Conservation (phyloP, 2,113 vertebrate species). For the Oryzias woworae region DNA sequence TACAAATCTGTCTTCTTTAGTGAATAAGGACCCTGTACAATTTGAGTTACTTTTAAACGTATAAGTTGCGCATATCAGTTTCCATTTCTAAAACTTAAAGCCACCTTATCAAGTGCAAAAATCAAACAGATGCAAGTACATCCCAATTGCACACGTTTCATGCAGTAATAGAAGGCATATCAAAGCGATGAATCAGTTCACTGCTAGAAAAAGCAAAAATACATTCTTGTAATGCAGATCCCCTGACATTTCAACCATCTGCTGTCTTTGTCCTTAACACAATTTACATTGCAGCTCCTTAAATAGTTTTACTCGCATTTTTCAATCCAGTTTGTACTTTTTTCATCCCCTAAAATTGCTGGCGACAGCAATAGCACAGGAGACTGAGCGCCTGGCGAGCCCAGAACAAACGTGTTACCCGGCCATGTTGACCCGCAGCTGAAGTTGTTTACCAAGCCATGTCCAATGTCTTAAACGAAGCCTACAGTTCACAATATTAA, state of each 20-base stretch:
- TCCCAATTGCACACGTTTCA: conserved; percentile 64
- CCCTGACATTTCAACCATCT: conserved; percentile 53
- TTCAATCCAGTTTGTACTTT: conserved; percentile 36
- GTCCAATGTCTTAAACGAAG: conserved; percentile 51
- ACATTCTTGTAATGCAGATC: conserved; percentile 35
- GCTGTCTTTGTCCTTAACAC: conserved; percentile 52
- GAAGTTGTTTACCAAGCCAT: conserved; percentile 54
- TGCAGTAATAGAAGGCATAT: conserved; percentile 57
- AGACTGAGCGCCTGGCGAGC: conserved; percentile 51
- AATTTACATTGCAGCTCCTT: conserved; percentile 48
- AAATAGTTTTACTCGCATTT: conserved; percentile 44
- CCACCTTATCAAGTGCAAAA: conserved; percentile 49
- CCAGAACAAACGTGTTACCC: conserved; percentile 51
- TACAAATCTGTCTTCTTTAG: conserved; percentile 73
- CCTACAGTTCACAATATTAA: conserved; percentile 31
- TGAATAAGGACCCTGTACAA: conserved; percentile 65
- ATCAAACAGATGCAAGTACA: conserved; percentile 42
- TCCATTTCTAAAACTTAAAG: conserved; percentile 57
- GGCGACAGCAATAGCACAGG: conserved; percentile 40
- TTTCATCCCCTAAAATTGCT: conserved; percentile 53
- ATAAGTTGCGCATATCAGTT: conserved; percentile 69
- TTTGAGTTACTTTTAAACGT: conserved; percentile 66
- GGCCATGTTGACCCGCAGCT: conserved; percentile 50
- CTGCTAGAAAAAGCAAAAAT: conserved; percentile 37
- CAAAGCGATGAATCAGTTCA: conserved; percentile 45